Evolutionary conservation across 1,140 invertebrate genomes (phyloP), one percentile per base, ranked within the genome.

Genomic region (Drosophila melanica): DNA sequence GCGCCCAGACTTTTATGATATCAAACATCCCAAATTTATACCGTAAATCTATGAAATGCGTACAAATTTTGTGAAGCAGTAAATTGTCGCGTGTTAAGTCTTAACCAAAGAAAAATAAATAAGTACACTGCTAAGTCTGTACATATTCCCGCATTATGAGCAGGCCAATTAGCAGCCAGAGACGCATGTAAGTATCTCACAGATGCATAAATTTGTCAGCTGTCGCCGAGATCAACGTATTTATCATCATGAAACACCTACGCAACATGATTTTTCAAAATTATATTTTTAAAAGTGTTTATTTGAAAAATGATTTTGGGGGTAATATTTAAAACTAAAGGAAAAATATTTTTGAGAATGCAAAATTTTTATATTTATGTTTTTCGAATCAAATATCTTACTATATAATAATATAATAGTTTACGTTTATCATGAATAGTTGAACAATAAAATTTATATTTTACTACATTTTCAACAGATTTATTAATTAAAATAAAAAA

Each of bases 131-230:
- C 30, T 16, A 45, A 23, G 39, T 51, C 71, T 41, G n/a, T 14
- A 51, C 33, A 42, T 69, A 53, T 65, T 63, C 50, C 37, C 59
- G 44, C 63, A 65, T 80, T 63, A 57, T 68, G 47, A 35, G 47
- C 58, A 16, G 53, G 48, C 58, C 75, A 85, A 85, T 85, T 85
- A 81, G 76, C 76, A 54, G 54, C 44, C 53, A 54, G 35, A 47
- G 27, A 45, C 59, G 65, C 59, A 53, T 60, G 55, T 60, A 68
- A 53, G 51, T 50, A 67, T 48, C 60, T 68, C 39, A 51, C 27
- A 75, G 63, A 72, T 67, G 65, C 81, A 85, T 86, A 86, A 85
- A 85, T 85, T 86, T 77, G 74, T 75, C 63, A 73, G 16, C 74
- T 86, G 81, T 86, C 81, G 45, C n/a, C 81, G 41, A 65, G 81